Base-by-base conservation (phyloP, 2,113 vertebrate species). In the Dissostichus mawsoni region DNA sequence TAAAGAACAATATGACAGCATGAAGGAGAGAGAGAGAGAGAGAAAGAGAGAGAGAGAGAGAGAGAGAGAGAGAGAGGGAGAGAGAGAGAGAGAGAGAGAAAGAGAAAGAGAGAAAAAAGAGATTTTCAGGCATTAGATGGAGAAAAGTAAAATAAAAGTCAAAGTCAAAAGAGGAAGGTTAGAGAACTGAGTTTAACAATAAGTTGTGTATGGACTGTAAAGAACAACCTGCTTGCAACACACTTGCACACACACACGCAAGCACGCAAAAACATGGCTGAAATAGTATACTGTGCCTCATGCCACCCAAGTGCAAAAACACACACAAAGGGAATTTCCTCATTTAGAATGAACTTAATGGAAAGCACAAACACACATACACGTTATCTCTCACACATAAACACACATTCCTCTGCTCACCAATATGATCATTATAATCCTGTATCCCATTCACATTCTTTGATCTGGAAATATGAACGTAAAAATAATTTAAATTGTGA, bases 271-370 rank as follows among this genome's bases (percentile, higher is more conserved):
- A 23, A 72, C 47, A 71, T 52, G 16, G 18, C 23, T 78, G 77
- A 90, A 86, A 90, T 52, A 55, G 9, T 48, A 74, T 13, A 74
- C 33, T 14, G 18, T 3, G 17, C 0, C 6, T 45, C 12, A 0
- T 73, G 73, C 69, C 78, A 80, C 74, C 75, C 82, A 82, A 63
- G 76, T 44, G 56, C 78, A 81, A 59, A 79, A 62, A 85, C 58
- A 74, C 87, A 80, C 5, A 8, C 1, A 82, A 73, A 80, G 77
- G 76, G 72, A 83, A 80, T 87, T 78, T 90, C n/a, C 69, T 83
- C n/a, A 68, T 74, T 82, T 53, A 61, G 67, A 83, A 79, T 66
- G 74, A 85, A 55, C 44, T 48, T 29, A 64, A 55, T n/a, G 18
- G 11, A 69, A 71, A 57, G 52, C 48, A 51, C 6, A 50, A n/a